Evolutionary conservation across 1,140 invertebrate species (phyloP).

Genomic region (Oreohelix idahoensis): DNA sequence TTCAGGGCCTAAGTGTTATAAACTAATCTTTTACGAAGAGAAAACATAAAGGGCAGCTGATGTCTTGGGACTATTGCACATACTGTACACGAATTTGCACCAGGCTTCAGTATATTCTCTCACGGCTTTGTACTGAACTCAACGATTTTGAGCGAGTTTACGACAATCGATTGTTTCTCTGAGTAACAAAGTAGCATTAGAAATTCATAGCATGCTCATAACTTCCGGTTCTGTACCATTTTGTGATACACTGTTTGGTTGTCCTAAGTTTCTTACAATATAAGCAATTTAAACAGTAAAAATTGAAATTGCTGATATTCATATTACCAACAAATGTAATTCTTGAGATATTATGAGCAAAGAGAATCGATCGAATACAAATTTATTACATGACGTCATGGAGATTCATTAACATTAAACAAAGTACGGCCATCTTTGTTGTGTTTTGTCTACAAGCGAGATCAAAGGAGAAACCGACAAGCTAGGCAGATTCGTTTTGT

Average conservation of each 20-base stretch:
- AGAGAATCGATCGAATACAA: not conserved
- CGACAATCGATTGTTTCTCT: too few relatives aligned
- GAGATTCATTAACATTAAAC: conserved; percentile 45
- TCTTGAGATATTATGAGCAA: not conserved
- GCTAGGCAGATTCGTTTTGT: not conserved
- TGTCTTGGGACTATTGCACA: too few relatives aligned
- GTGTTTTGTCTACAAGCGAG: not conserved
- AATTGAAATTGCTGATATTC: not conserved
- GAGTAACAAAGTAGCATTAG: too few relatives aligned
- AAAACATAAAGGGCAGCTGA: too few relatives aligned
- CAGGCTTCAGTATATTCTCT: too few relatives aligned
- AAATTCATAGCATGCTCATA: too few relatives aligned
- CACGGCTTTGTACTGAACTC: too few relatives aligned
- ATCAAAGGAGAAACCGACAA: not conserved
- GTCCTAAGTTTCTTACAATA: not conserved
- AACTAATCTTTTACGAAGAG: too few relatives aligned
- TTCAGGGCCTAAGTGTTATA: too few relatives aligned
- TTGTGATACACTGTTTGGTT: not conserved
- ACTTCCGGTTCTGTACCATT: not conserved
- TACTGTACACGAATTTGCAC: too few relatives aligned
- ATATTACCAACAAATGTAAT: not conserved
- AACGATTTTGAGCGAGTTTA: too few relatives aligned
- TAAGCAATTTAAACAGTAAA: not conserved
- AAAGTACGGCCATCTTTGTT: conserved; percentile 48
- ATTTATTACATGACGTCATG: conserved; percentile 44